Conservation (phyloP, 2,888 invertebrate genomes). For the Pemphredon lugubris region DNA sequence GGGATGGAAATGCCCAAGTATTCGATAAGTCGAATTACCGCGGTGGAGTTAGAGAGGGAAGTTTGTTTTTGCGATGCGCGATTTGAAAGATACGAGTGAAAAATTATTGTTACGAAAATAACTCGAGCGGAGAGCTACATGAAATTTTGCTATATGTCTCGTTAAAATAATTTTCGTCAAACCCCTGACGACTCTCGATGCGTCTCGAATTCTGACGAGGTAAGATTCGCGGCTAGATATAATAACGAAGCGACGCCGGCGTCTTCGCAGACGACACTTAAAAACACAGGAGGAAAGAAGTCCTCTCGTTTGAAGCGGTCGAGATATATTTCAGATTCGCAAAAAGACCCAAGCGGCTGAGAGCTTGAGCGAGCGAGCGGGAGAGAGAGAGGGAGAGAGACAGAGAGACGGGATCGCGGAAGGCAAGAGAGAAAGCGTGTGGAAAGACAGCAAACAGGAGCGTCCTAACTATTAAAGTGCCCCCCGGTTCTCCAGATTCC, state of each 20-base stretch:
- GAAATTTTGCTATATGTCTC: too few relatives aligned
- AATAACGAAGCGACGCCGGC: conserved; percentile 22
- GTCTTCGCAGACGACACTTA: conserved; percentile 5
- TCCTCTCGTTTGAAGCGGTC: conserved; percentile 9
- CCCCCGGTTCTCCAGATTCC: conserved; percentile 35
- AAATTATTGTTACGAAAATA: too few relatives aligned
- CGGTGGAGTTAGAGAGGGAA: too few relatives aligned
- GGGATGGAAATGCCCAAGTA: too few relatives aligned
- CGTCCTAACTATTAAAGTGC: conserved; percentile 52
- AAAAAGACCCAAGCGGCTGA: not conserved
- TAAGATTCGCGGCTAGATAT: conserved; percentile 4
- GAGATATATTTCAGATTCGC: conserved; percentile 24
- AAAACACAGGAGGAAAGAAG: conserved; percentile 2
- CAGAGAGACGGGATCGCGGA: too few relatives aligned
- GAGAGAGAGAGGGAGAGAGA: not conserved
- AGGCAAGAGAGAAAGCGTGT: conserved; percentile 15
- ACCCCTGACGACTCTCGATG: too few relatives aligned
- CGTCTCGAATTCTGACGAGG: too few relatives aligned
- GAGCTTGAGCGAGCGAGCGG: not conserved
- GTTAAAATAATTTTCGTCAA: too few relatives aligned
- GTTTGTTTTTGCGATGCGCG: too few relatives aligned
- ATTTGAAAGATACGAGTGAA: too few relatives aligned
- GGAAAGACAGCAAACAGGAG: conserved; percentile 54
- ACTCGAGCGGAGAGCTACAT: too few relatives aligned
- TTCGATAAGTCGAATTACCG: too few relatives aligned